These are phyloP conservation scores for Drosophila parabipectinata DNA, from an alignment of 1,140 invertebrate genomes.

Conservation along the genomic window DNA sequence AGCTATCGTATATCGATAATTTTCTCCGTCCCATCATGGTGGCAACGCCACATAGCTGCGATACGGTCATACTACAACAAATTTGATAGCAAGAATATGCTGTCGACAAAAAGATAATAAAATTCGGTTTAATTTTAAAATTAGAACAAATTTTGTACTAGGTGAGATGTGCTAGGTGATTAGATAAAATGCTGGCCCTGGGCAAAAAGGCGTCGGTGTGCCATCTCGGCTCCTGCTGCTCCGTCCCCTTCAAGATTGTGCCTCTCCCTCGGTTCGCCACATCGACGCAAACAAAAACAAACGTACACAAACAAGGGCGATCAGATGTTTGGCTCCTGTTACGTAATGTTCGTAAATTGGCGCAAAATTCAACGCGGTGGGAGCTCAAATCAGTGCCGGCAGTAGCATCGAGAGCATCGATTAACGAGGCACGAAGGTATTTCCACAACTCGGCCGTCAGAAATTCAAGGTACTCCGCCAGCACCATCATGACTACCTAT, in stretches of 20 bases:
- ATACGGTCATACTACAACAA: background rate
- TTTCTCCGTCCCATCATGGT: background rate
- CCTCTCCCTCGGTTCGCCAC: conserved; percentile 16
- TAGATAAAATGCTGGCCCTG: conserved; percentile 47
- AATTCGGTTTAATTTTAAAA: conserved; percentile 37
- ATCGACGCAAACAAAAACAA: conserved; percentile 32
- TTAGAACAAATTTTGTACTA: conserved; percentile 17
- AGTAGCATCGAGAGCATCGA: conserved; percentile 12
- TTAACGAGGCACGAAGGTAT: background rate
- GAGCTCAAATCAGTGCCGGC: background rate
- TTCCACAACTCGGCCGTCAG: conserved; percentile 13
- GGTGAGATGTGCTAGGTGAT: conserved; percentile 38
- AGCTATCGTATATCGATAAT: background rate
- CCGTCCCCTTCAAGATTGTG: background rate
- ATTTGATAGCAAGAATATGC: conserved; percentile 23
- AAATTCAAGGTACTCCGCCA: conserved; percentile 73
- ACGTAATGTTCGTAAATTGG: conserved; percentile 53
- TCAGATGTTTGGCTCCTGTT: conserved; percentile 62
- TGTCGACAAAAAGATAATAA: conserved; percentile 37
- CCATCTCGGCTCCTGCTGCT: background rate
- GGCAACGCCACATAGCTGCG: conserved; percentile 8
- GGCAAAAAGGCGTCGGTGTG: conserved; percentile 35
- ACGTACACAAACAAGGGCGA: conserved; percentile 41
- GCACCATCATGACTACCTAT: conserved; percentile 71
- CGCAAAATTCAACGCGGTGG: conserved; percentile 41